Evolutionary conservation across 2,888 invertebrate genomes (phyloP), one percentile per base, ranked within the genome.

Genomic region (Diaperis boleti): DNA sequence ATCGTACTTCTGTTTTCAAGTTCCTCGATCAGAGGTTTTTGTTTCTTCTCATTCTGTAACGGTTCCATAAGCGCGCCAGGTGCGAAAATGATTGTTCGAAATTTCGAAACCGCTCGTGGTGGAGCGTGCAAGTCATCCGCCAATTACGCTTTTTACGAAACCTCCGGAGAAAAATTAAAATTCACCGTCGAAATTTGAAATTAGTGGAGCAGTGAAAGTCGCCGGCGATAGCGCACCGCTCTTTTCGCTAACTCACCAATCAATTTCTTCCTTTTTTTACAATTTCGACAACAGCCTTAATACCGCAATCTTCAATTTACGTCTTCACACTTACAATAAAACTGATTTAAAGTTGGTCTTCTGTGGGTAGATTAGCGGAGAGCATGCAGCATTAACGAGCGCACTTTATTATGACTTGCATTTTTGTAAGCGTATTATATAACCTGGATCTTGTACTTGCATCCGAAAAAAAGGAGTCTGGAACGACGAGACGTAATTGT

Each of bases 231-330:
- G 13, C 17, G 47, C 47, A 47, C 31, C 8, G 18, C 45, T 17
- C 11, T 45, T 45, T 17, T 45, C 4, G 26, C n/a, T n/a, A n/a
- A n/a, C n/a, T n/a, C n/a, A n/a, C 22, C 13, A 5, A 29, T 60
- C 55, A 50, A 31, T 33, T 35, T 35, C 17, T 35, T 33, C 35
- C 10, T 52, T 61, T 10, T 55, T 64, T 59, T 49, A 54, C 35
- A 49, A 41, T 60, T 66, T 57, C 64, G 57, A 66, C 57, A 62
- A 62, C 56, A 47, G 62, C 49, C 52, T 60, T 44, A 63, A 44
- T 57, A 64, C 65, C 57, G 62, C 64, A 68, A 68, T 66, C 65
- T 62, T 57, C 62, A 65, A 64, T 68, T 68, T 68, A 66, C 65
- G 64, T 59, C 62, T 52, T 64, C 45, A 47, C 62, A 52, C 50